Conservation (phyloP, 2,888 invertebrate species). For the Acleris sparsana region DNA sequence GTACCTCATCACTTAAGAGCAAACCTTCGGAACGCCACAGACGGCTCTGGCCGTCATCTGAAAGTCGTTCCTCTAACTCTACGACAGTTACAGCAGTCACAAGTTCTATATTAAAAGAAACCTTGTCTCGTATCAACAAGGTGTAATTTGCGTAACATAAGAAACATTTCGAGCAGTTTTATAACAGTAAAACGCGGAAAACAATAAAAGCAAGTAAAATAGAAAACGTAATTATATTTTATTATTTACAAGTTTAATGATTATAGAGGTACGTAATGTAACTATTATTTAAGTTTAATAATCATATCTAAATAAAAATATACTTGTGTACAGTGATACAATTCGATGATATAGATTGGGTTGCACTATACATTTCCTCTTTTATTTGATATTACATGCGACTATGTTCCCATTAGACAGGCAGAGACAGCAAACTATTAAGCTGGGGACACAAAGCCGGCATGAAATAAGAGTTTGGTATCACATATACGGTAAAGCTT, state of each 20-base stretch:
- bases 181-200: too few relatives aligned
- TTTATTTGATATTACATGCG: neutral
- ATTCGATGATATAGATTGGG: slow-evolving; percentile 29
- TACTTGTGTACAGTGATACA: slow-evolving; percentile 23
- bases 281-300: slow-evolving; percentile 24
- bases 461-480: too few relatives aligned
- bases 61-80: too few relatives aligned
- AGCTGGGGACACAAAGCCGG: neutral
- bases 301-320: slow-evolving; percentile 35
- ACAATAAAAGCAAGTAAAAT: slow-evolving; percentile 8
- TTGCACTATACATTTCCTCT: neutral
- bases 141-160: too few relatives aligned
- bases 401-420: neutral
- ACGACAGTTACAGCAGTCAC: too few relatives aligned
- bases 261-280: slow-evolving; percentile 32
- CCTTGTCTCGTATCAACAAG: too few relatives aligned
- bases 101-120: too few relatives aligned
- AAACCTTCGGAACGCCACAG: too few relatives aligned
- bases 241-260: slow-evolving; percentile 36
- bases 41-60: too few relatives aligned
- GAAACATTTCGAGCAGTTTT: neutral
- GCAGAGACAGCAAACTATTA: neutral
- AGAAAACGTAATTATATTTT: slow-evolving; percentile 40
- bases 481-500: too few relatives aligned
- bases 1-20: too few relatives aligned